Evolutionary conservation across 1,140 invertebrate genomes (phyloP), one percentile per base, ranked within the genome.

Genomic region (Diploscapter pachys): DNA sequence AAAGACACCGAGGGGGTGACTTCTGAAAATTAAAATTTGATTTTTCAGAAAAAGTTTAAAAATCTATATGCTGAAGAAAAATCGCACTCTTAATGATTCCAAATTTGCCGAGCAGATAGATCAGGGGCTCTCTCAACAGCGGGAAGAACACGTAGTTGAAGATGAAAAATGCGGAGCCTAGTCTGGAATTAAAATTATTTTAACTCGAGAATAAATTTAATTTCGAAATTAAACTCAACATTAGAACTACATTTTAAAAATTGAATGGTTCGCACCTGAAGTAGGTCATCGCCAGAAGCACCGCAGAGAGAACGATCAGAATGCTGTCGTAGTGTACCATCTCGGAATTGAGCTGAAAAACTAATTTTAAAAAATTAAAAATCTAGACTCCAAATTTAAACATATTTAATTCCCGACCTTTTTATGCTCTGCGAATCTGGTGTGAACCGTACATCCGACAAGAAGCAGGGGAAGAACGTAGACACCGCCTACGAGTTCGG

Each of bases 401-500:
- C 9, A 59, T 11, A 59, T 59, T 59, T 31, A 11, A 2, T 59
- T 59, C 9, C 9, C 57, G 31, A 70, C 68, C 5, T 55, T 55
- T n/a, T 53, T 57, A 48, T 78, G 74, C 48, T 71, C 75, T 3
- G 79, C 75, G 53, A 81, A 71, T 59, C 59, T 61, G 31, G 75
- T 68, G 73, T 83, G 82, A 51, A 74, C 74, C 31, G 59, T 74
- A 51, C 74, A 69, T 66, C 82, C 83, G 55, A 75, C 74, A 62
- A 81, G 79, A 51, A 85, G 72, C 79, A 83, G 80, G 6, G 83
- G 83, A 48, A 84, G 69, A 13, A 84, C 82, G 61, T 84, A 84
- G 13, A 84, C 63, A 3, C 80, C 80, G 56, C 85, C 85, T 11
- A 84, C 78, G 31, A 84, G 63, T 72, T 82, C 82, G 9, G 83